These are phyloP conservation scores for Choreutis nemorana DNA, from an alignment of 2,888 invertebrate genomes.

Conservation along the genomic window DNA sequence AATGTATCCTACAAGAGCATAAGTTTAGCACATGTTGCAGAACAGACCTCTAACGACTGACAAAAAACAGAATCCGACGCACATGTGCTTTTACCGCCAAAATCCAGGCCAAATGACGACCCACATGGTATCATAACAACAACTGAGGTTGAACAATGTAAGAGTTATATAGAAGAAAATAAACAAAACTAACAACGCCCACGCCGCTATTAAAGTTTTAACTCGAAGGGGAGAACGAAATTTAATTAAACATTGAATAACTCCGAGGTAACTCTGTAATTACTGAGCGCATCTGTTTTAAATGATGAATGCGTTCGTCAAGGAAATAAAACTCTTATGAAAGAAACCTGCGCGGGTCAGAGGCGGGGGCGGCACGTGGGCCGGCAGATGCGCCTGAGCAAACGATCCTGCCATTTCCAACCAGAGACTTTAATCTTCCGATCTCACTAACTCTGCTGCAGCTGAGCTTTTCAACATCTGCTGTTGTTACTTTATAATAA, in stretches of 20 bases:
- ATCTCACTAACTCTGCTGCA: constrained; percentile 38
- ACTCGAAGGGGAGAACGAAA: constrained; percentile 30
- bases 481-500: constrained; percentile 22
- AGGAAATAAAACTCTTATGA: constrained; percentile 38
- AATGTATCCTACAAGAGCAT: constrained; percentile 30
- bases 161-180: constrained; percentile 13
- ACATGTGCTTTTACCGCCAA: constrained; percentile 13
- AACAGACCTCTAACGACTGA: constrained; percentile 40
- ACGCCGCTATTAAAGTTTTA: constrained; percentile 24
- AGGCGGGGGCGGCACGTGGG: constrained; percentile 61
- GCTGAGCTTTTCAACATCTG: constrained; percentile 47
- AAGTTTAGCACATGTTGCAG: constrained; percentile 51
- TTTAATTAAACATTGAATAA: constrained; percentile 51
- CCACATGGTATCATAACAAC: constrained; percentile 18
- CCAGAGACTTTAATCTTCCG: constrained; percentile 36
- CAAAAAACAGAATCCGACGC: constrained; percentile 59
- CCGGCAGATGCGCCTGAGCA: constrained; percentile 55
- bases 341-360: constrained; percentile 46
- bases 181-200: constrained; percentile 25
- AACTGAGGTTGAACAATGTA: constrained; percentile 3
- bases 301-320: constrained; percentile 49
- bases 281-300: constrained; percentile 49
- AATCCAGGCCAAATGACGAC: constrained; percentile 35
- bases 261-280: constrained; percentile 41
- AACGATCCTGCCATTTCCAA: constrained; percentile 25